Evolutionary conservation across 2,888 invertebrate species (phyloP).

Genomic region (Dascillus cervinus): DNA sequence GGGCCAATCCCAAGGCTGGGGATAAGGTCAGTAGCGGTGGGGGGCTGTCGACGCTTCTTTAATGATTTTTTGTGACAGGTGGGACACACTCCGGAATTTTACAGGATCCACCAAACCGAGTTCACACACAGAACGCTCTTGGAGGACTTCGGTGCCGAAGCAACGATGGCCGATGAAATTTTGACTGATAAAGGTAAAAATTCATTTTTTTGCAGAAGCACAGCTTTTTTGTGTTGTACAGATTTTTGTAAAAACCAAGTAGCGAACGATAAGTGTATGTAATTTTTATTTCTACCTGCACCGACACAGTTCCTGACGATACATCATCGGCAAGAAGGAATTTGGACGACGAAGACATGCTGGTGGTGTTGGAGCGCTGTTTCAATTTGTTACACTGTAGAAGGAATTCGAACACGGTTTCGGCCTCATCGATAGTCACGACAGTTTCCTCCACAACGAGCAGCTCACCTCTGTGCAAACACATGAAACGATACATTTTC

Average conservation of each 20-base stretch:
- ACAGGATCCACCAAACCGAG: slow-evolving; percentile 58
- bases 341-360: slow-evolving; percentile 60
- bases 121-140: slow-evolving; percentile 63
- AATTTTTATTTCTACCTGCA: not conserved
- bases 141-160: slow-evolving; percentile 61
- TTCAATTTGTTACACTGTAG: slow-evolving; percentile 61
- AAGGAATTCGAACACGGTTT: slow-evolving; percentile 46
- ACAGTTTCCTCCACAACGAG: slow-evolving; percentile 45
- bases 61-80: slow-evolving; percentile 52
- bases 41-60: not conserved
- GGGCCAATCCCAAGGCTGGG: slow-evolving; percentile 71
- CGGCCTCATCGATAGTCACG: slow-evolving; percentile 53
- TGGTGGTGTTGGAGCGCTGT: slow-evolving; percentile 69
- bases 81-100: slow-evolving; percentile 73
- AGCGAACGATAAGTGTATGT: not conserved
- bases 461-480: slow-evolving; percentile 58
- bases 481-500: slow-evolving; percentile 64
- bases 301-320: slow-evolving; percentile 62
- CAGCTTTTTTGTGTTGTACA: not conserved
- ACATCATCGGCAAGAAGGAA: slow-evolving; percentile 64
- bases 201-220: not conserved
- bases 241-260: not conserved
- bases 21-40: slow-evolving; percentile 63
- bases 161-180: slow-evolving; percentile 57
- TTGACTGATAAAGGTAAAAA: slow-evolving; percentile 69